phyloP scores from a whole-genome alignment of 2,113 vertebrate genomes.

The Epinephelus lanceolatus region DNA sequence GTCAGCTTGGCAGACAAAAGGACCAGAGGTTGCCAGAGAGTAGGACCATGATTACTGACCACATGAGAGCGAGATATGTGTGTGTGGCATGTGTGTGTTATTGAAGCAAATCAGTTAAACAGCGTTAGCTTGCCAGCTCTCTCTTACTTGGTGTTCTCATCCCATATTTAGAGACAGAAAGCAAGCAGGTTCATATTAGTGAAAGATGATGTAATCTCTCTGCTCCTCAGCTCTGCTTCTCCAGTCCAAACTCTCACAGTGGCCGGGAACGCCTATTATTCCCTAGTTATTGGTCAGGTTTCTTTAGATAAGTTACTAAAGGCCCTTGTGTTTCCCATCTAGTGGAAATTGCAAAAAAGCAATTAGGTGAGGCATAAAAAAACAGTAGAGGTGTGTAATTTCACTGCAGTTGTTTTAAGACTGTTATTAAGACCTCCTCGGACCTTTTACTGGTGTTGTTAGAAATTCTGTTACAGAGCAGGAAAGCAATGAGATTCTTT shows the following conservation, averaged over 20 bases:
- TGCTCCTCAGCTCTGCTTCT: conserved; percentile 48
- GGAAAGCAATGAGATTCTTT: conserved; percentile 21
- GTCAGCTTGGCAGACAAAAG: conserved; percentile 47
- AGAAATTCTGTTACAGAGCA: conserved; percentile 11
- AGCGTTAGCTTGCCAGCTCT: conserved; percentile 41
- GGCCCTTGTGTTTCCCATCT: conserved; percentile 20
- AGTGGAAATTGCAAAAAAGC: conserved; percentile 4
- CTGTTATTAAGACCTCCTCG: conserved; percentile 7
- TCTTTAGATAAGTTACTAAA: conserved; percentile 31
- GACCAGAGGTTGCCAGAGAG: conserved; percentile 41
- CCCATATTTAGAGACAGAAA: conserved; percentile 48
- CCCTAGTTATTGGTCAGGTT: conserved; percentile 24
- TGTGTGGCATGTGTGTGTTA: conserved; percentile 16
- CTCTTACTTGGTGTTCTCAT: conserved; percentile 53
- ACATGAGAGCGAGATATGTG: conserved; percentile 31
- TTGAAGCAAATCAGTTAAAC: conserved; percentile 48
- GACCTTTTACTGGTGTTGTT: conserved; percentile 20
- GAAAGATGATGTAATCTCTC: conserved; percentile 71
- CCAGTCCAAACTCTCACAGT: conserved; percentile 33
- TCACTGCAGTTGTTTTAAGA: conserved; percentile 16
- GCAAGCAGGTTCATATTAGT: conserved; percentile 70
- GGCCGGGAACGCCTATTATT: conserved; percentile 47
- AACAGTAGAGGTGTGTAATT: neutral
- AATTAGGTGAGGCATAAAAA: conserved; percentile 2
- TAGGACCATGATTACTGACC: conserved; percentile 48